Conservation (phyloP, 92 coral and sea anemone species). For the Palythoa grandiflora region DNA sequence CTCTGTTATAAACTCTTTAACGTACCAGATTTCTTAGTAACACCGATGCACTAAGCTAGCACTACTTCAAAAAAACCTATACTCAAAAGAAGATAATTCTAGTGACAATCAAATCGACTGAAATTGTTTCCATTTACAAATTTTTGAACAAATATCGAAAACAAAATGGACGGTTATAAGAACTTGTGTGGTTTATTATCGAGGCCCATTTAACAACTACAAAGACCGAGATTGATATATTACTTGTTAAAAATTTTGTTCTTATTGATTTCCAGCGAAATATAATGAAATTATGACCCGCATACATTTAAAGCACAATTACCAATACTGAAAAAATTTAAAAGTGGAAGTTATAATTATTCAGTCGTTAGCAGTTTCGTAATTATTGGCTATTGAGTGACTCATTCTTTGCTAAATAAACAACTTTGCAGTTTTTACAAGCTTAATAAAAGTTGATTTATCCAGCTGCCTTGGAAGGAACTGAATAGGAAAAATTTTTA, state of each 20-base stretch:
- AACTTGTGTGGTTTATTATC: neutral
- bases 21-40: no score
- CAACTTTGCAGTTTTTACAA: constrained; percentile 1
- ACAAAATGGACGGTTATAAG: neutral
- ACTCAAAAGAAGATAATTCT: no score
- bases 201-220: neutral
- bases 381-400: neutral
- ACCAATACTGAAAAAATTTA: neutral
- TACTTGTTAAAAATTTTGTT: no score
- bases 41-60: no score
- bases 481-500: neutral
- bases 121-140: no score
- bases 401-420: neutral
- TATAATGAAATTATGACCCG: no score
- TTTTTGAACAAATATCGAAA: neutral
- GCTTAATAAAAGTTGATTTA: neutral
- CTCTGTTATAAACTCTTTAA: no score
- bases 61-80: no score
- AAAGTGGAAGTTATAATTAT: neutral
- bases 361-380: neutral
- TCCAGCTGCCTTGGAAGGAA: constrained; percentile 1
- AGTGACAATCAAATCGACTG: no score
- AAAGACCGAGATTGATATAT: neutral
- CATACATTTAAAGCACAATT: no score
- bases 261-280: no score